Percentiles rank a stretch among this genome's conserved stretches.
Conservation (phyloP, 2,797 vertebrate genomes). For the Enteromius viviparus region DNA sequence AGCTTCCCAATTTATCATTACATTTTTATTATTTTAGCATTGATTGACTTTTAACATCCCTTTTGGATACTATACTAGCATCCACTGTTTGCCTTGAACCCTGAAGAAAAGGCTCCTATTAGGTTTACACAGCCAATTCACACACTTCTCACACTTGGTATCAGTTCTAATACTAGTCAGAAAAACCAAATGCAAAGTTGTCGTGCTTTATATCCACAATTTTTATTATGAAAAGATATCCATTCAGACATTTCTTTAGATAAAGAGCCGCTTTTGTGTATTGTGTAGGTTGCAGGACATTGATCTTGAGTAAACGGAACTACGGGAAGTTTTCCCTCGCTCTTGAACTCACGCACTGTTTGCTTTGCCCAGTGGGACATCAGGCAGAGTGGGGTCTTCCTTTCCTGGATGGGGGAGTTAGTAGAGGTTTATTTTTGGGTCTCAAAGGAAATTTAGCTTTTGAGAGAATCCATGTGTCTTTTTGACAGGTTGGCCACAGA, state of each 20-base stretch:
- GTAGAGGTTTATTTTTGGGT: conserved; percentile 66
- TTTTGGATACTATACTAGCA: not conserved
- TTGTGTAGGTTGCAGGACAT: conserved; percentile 67
- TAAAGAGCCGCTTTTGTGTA: conserved; percentile 71
- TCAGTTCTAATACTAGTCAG: not conserved
- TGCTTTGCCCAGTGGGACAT: conserved; percentile 53
- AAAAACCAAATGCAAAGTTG: conserved; percentile 57
- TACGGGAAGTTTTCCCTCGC: conserved; percentile 58
- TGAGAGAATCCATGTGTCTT: conserved; percentile 59
- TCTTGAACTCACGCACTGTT: conserved; percentile 65
- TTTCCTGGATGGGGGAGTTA: conserved; percentile 58
- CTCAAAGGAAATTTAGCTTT: conserved; percentile 63
- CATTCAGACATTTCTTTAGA: conserved; percentile 69
- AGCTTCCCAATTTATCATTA: not conserved
- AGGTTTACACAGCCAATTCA: not conserved
- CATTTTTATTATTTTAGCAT: not conserved
- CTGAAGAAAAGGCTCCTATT: not conserved
- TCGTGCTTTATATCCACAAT: conserved; percentile 60
- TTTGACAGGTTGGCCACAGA: conserved; percentile 12
- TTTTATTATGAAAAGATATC: conserved; percentile 66
- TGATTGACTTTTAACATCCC: not conserved
- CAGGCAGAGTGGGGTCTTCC: conserved; percentile 65
- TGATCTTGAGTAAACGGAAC: conserved; percentile 63
- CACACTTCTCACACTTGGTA: conserved; percentile 4
- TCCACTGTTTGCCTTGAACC: conserved; percentile 8